These are phyloP conservation scores for Clytia hemisphaerica DNA, from an alignment of 30 jellyfish, hydroid and myxozoan genomes.

Conservation along the genomic window DNA sequence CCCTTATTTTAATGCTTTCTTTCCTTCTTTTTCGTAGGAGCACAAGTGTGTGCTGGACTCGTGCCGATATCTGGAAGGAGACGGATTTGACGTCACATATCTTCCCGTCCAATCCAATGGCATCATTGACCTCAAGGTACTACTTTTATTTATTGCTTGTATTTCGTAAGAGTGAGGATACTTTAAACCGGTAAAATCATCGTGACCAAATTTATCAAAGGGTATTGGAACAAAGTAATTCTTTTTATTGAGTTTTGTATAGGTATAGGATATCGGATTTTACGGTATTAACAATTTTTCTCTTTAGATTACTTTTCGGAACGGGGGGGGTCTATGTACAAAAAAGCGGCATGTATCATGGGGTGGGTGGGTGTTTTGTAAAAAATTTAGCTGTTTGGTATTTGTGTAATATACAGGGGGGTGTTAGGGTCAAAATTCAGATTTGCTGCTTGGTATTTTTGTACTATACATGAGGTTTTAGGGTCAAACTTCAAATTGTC, in stretches of 20 bases:
- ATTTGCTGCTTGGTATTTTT: no score
- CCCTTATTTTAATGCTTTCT: not conserved
- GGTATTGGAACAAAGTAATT: not conserved
- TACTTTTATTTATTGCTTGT: not conserved
- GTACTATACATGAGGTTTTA: no score
- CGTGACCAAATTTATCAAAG: not conserved
- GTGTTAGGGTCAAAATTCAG: no score
- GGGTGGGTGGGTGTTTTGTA: no score
- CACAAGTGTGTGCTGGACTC: constrained; percentile 99
- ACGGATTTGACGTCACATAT: constrained; percentile 95
- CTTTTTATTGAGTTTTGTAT: not conserved
- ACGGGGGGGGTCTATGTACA: no score
- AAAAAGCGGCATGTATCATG: no score
- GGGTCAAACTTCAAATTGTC: no score
- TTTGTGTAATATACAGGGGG: no score
- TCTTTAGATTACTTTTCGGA: no score
- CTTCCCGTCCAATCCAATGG: constrained; percentile 90
- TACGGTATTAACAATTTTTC: no score
- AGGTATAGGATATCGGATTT: no score
- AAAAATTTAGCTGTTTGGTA: no score
- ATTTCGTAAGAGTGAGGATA: not conserved
- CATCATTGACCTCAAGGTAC: constrained; percentile 59
- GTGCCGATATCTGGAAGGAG: constrained; percentile 85
- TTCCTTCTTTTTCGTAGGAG: constrained; percentile 44
- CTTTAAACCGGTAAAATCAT: not conserved